Percentiles rank a stretch among this genome's conserved stretches.
These are phyloP conservation scores for Drosophila rufa DNA, from an alignment of 1,140 invertebrate genomes.

Conservation along the genomic window DNA sequence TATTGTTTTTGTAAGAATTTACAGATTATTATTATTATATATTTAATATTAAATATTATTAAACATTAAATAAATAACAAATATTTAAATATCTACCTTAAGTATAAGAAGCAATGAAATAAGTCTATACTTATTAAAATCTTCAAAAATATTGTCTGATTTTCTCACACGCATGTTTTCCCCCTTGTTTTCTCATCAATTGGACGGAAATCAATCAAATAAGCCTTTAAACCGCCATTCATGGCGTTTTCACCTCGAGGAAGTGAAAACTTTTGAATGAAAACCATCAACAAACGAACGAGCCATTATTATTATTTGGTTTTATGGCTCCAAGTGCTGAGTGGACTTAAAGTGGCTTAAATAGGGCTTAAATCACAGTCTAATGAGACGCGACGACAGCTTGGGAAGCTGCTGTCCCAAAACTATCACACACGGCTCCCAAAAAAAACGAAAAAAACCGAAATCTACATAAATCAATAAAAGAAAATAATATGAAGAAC, in stretches of 20 bases:
- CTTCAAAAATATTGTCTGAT: not conserved
- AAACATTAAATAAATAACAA: not conserved
- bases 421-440: slow-evolving; percentile 41
- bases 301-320: slow-evolving; percentile 30
- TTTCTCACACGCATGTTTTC: slow-evolving; percentile 30
- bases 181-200: slow-evolving; percentile 20
- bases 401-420: slow-evolving; percentile 29
- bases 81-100: not conserved
- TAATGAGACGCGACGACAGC: slow-evolving; percentile 45
- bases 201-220: slow-evolving; percentile 44
- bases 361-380: slow-evolving; percentile 44
- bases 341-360: slow-evolving; percentile 22
- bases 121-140: not conserved
- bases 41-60: too few relatives aligned
- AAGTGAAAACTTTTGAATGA: slow-evolving; percentile 44
- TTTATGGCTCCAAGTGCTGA: slow-evolving; percentile 37
- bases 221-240: slow-evolving; percentile 4
- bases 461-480: slow-evolving; percentile 62
- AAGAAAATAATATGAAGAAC: slow-evolving; percentile 56
- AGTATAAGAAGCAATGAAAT: too few relatives aligned
- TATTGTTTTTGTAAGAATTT: not conserved
- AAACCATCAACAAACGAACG: slow-evolving; percentile 32
- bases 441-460: slow-evolving; percentile 28
- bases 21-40: too few relatives aligned
- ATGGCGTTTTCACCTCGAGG: slow-evolving; percentile 3